Evolutionary conservation across 23 tunicate species (phyloP).

Genomic region (Corella eumyota): DNA sequence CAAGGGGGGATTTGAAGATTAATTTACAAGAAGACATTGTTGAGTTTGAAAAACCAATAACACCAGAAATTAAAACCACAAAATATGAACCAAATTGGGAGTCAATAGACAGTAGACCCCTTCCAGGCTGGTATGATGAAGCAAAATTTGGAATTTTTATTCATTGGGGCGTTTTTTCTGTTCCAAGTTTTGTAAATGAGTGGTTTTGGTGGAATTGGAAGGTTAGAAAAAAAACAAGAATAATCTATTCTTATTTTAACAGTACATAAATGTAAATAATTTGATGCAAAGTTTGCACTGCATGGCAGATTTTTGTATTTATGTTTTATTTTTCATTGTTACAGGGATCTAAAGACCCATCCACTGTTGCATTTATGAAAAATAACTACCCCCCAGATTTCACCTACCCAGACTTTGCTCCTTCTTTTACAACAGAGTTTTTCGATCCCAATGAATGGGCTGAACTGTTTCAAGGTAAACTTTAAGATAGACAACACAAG

Average conservation of each 20-base stretch:
- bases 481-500: too few relatives aligned
- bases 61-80: too few relatives aligned
- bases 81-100: conserved; percentile 84
- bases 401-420: conserved; percentile 79
- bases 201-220: conserved; percentile 96
- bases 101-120: conserved; percentile 65
- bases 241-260: too few relatives aligned
- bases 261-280: too few relatives aligned
- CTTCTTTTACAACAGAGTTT: conserved; percentile 64
- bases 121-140: conserved; percentile 81
- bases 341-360: conserved; percentile 6
- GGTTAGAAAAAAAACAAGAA: too few relatives aligned
- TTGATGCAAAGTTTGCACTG: not conserved
- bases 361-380: conserved; percentile 61
- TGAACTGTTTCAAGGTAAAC: conserved; percentile 59
- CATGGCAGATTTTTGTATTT: too few relatives aligned
- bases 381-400: conserved; percentile 76
- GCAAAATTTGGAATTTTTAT: conserved; percentile 93
- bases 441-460: conserved; percentile 81
- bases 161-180: conserved; percentile 96
- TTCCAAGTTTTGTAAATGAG: conserved; percentile 82
- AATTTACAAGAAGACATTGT: too few relatives aligned
- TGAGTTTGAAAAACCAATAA: too few relatives aligned
- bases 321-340: too few relatives aligned
- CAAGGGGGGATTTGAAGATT: too few relatives aligned